Base-by-base conservation (phyloP, 1,140 invertebrate genomes). In the Manduca sexta region DNA sequence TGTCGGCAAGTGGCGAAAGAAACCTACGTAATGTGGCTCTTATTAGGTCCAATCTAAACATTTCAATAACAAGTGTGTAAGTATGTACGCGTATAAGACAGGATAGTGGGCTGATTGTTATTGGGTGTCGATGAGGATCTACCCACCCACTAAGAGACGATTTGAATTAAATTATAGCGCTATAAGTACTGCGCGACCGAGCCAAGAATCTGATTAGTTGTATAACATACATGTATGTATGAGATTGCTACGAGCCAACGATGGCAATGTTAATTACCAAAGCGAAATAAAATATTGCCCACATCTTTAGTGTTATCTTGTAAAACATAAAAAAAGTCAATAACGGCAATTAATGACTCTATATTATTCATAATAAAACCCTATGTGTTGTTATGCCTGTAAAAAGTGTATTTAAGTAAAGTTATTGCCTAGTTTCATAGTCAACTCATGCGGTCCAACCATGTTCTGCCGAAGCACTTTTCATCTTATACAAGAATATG, bases 161-260 rank as follows among this genome's bases (percentile, higher is more conserved):
- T 63, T 60, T 55, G 50, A 55, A 67, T 63, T 40, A 33, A 42
- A 33, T 56, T 67, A 67, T 60, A 52, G 55, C 48, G 21, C 15
- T 16, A 33, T 16, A n/a, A 42, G 17, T 37, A 49, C 15, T 34
- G 4, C 16, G 14, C 16, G 14, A 33, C 14, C n/a, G 3, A 40
- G 15, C n/a, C 12, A 11, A 21, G 41, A 43, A 43, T 43, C 41
- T 43, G 12, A 43, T 43, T 43, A 43, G 21, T 31, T 43, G 14
- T 29, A 10, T 30, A 31, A 12, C 33, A 35, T 14, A 35, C n/a
- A 14, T 35, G 13, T 35, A 14, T 35, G n/a, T 12, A 35, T 34
- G 11, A 34, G 13, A 14, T 34, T 14, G 33, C n/a, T n/a, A n/a
- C n/a, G n/a, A 26, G 21, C 21, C 21, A 26, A 26, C 21, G 21